phyloP scores from a whole-genome alignment of 2,888 invertebrate genomes.

The Volucella inanis region DNA sequence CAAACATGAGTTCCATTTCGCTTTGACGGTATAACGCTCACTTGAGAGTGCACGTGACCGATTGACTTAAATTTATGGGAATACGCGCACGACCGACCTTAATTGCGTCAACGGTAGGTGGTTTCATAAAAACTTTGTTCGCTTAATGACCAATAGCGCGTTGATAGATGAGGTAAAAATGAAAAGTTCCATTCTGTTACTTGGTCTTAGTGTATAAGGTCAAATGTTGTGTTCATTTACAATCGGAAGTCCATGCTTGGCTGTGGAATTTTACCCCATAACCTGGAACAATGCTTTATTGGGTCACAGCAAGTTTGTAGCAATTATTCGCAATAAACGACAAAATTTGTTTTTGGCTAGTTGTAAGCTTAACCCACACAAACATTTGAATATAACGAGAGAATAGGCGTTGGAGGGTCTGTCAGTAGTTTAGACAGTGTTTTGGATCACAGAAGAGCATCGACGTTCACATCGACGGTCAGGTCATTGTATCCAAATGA shows the following conservation, averaged over 20 bases:
- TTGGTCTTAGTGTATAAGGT: constrained; percentile 34
- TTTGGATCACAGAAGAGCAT: no score
- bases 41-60: constrained; percentile 61
- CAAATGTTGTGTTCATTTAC: constrained; percentile 61
- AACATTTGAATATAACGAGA: neutral
- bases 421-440: no score
- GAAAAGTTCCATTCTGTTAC: constrained; percentile 31
- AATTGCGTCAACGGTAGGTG: constrained; percentile 68
- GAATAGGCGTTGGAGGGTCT: no score
- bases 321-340: constrained; percentile 29
- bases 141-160: constrained; percentile 69
- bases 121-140: constrained; percentile 61
- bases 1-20: constrained; percentile 53
- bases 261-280: constrained; percentile 36
- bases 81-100: constrained; percentile 59
- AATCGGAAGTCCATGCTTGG: constrained; percentile 65
- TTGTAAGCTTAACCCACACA: constrained; percentile 3
- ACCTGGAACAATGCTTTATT: constrained; percentile 16
- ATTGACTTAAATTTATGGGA: constrained; percentile 70
- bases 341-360: constrained; percentile 1
- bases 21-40: constrained; percentile 58
- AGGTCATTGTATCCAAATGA: no score
- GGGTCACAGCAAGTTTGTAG: constrained; percentile 34
- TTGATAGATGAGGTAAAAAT: constrained; percentile 65
- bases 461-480: no score